Base-by-base conservation (phyloP, 2,888 invertebrate species). In the Drosophila pegasa region DNA sequence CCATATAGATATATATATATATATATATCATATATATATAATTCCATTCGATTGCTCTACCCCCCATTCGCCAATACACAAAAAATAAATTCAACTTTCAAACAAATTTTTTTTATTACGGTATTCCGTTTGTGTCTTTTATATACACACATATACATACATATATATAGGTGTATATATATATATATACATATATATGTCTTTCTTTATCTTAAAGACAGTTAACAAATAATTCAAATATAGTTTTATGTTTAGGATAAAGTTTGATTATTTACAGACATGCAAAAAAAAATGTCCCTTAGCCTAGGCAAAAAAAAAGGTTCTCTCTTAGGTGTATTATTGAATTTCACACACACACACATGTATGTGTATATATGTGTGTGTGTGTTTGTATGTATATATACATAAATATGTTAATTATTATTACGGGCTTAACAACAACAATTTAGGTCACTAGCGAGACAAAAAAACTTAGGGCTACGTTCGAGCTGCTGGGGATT, bases 121-220 rank as follows among this genome's bases (percentile, higher is more conserved):
- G 50, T 12, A 62, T 60, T 51, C 29, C 71, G 51, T 54, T 25
- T 38, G 48, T 35, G 35, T 50, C 16, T 55, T 60, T 35, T 50
- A 7, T 29, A 47, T 47, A 47, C 29, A n/a, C 25, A 2, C 18
- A 22, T 18, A 18, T 41, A 22, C 20, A 25, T 22, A 41, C 3
- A 7, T 8, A 7, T 37, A 37, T 37, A 8, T 16, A 22, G 22
- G 7, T 41, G n/a, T 22, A 41, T 41, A 22, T 22, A 41, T 25
- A 14, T 25, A 14, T 25, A 22, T 12, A 22, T 20, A 22, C 22
- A 12, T 41, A 40, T 22, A 14, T 22, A 22, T 43, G 0, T 6
- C 7, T 22, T 82, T 79, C 71, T 77, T 84, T 71, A 83, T 88
- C 87, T 88, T 86, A 85, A 70, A 78, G 88, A 83, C 80, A 88